These are phyloP conservation scores for Amia ocellicauda DNA, from an alignment of 2,113 vertebrate species.

Conservation along the genomic window DNA sequence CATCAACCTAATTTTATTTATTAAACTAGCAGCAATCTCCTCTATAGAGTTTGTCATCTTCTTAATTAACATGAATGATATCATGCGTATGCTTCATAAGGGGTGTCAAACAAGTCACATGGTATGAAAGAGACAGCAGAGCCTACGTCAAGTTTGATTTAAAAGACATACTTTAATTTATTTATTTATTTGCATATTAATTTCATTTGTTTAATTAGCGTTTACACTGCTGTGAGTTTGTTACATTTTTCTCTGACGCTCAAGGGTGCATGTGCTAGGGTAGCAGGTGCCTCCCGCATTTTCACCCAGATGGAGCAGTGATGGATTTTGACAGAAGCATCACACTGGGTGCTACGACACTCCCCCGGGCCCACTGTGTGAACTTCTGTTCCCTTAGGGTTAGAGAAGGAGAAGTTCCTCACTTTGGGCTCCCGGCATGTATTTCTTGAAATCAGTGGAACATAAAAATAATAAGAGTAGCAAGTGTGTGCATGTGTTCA, in stretches of 20 bases:
- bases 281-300: too few species aligned
- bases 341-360: too few species aligned
- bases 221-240: conserved; percentile 43
- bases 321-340: neutral
- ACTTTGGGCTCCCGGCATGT: too few species aligned
- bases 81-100: conserved; percentile 33
- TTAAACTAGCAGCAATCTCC: conserved; percentile 52
- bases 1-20: conserved; percentile 62
- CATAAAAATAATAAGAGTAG: too few species aligned
- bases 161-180: conserved; percentile 23
- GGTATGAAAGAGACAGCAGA: conserved; percentile 22
- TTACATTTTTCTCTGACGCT: too few species aligned
- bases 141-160: conserved; percentile 31
- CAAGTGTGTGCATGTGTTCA: too few species aligned
- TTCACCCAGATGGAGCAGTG: neutral
- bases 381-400: too few species aligned
- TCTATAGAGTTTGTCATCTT: conserved; percentile 59
- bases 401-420: too few species aligned
- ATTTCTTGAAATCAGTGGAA: too few species aligned
- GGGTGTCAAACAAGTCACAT: conserved; percentile 27
- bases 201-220: conserved; percentile 45
- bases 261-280: too few species aligned
- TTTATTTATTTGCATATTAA: conserved; percentile 47
- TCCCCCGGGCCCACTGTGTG: too few species aligned
- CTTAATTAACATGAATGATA: conserved; percentile 69